phyloP scores from a whole-genome alignment of 1,140 invertebrate genomes.

The Hyphantria cunea region DNA sequence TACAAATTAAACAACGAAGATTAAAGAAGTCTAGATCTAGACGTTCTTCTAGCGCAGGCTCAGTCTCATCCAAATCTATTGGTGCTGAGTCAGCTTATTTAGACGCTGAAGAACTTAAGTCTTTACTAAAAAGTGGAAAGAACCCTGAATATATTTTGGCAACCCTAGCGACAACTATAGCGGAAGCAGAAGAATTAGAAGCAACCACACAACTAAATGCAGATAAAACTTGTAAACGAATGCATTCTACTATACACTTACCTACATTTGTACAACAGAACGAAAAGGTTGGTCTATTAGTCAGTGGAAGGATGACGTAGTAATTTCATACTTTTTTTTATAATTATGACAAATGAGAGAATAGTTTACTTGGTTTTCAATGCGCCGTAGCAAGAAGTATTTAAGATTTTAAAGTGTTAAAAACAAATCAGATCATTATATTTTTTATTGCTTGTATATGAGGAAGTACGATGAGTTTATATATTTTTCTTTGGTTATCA shows the following conservation, averaged over 20 bases:
- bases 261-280: conserved; percentile 71
- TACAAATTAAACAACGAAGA: conserved; percentile 72
- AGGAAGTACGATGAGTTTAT: not conserved
- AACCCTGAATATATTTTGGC: conserved; percentile 70
- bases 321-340: no score
- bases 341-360: no score
- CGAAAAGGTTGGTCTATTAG: conserved; percentile 54
- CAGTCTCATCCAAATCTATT: conserved; percentile 59
- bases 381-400: no score
- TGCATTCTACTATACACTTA: conserved; percentile 65
- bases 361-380: no score
- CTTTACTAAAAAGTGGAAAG: conserved; percentile 61
- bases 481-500: conserved; percentile 33
- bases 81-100: conserved; percentile 65
- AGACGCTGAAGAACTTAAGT: conserved; percentile 60
- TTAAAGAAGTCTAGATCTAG: conserved; percentile 52
- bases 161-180: conserved; percentile 58
- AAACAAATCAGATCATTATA: no score
- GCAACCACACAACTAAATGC: conserved; percentile 68
- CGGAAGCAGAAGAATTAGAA: conserved; percentile 66
- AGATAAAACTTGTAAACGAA: conserved; percentile 55
- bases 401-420: no score
- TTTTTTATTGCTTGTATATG: no score
- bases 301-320: no score
- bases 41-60: conserved; percentile 59